phyloP scores from a whole-genome alignment of 1,140 invertebrate genomes.

The Andricus grossulariae region DNA sequence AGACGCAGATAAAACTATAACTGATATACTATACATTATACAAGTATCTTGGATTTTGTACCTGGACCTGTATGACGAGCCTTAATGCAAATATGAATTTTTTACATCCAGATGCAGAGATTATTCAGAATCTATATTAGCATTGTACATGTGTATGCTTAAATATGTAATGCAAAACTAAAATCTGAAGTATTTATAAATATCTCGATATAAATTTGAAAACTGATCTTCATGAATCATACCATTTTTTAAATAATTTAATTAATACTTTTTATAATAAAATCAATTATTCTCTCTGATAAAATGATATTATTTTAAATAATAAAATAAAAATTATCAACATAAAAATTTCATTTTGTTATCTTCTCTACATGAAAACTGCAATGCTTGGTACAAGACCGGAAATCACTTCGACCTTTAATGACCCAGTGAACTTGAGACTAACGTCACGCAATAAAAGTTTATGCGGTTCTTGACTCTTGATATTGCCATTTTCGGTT shows the following conservation, averaged over 20 bases:
- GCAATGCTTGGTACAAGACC: background rate
- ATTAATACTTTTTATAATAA: too few species aligned
- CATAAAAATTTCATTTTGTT: background rate
- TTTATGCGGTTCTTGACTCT: slow-evolving; percentile 9
- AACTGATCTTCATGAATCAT: too few species aligned
- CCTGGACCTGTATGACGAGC: background rate
- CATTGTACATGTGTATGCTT: too few species aligned
- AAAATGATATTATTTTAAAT: too few species aligned
- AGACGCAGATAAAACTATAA: background rate
- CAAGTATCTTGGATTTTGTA: background rate
- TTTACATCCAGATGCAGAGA: background rate
- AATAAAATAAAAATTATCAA: background rate
- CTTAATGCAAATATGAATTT: background rate
- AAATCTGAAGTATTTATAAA: too few species aligned
- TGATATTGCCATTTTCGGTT: background rate
- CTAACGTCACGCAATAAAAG: background rate
- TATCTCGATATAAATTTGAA: too few species aligned
- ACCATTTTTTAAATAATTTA: too few species aligned
- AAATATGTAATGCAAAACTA: too few species aligned
- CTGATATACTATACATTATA: too few species aligned
- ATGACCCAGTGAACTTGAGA: slow-evolving; percentile 1
- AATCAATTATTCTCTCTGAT: too few species aligned
- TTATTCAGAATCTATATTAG: too few species aligned
- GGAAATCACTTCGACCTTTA: slow-evolving; percentile 17
- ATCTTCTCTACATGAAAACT: background rate